phyloP scores from a whole-genome alignment of 1,140 invertebrate species.

The Drosophila lacteicornis region DNA sequence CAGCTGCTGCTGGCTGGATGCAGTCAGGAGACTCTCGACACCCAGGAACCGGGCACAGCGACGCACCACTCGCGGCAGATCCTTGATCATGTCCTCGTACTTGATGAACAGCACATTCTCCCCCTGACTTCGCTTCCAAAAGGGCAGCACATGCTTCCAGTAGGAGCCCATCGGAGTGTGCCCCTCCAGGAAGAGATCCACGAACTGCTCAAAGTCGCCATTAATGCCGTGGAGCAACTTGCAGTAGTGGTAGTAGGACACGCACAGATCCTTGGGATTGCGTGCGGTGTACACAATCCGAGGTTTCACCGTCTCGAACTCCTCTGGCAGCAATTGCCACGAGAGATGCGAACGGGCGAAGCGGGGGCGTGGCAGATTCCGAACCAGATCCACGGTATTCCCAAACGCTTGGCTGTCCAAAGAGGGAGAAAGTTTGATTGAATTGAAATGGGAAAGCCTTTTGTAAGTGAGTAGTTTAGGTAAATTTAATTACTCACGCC shows the following conservation, averaged over 20 bases:
- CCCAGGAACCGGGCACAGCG: constrained; percentile 90
- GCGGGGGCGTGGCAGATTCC: constrained; percentile 88
- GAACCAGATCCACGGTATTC: constrained; percentile 87
- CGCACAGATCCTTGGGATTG: constrained; percentile 97
- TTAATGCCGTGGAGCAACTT: constrained; percentile 89
- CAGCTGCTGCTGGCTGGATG: constrained; percentile 88
- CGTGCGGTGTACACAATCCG: constrained; percentile 96
- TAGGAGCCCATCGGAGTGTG: constrained; percentile 89
- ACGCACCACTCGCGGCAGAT: constrained; percentile 88
- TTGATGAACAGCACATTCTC: constrained; percentile 92
- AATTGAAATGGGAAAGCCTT: not conserved
- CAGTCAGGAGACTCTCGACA: constrained; percentile 87
- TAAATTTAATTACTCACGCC: constrained; percentile 50
- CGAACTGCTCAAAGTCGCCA: constrained; percentile 92
- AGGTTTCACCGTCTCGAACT: constrained; percentile 89
- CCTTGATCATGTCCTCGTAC: constrained; percentile 94
- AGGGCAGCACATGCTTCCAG: constrained; percentile 89
- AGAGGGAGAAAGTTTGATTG: constrained; percentile 1
- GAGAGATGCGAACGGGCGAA: constrained; percentile 94
- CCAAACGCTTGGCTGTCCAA: constrained; percentile 51
- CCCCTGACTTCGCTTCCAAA: constrained; percentile 90
- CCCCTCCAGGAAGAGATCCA: constrained; percentile 90
- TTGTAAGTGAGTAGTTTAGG: too few species aligned
- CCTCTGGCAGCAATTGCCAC: constrained; percentile 89
- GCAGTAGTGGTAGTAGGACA: constrained; percentile 96